Base-by-base conservation (phyloP, 1,140 invertebrate species). In the Phthorimaea operculella region DNA sequence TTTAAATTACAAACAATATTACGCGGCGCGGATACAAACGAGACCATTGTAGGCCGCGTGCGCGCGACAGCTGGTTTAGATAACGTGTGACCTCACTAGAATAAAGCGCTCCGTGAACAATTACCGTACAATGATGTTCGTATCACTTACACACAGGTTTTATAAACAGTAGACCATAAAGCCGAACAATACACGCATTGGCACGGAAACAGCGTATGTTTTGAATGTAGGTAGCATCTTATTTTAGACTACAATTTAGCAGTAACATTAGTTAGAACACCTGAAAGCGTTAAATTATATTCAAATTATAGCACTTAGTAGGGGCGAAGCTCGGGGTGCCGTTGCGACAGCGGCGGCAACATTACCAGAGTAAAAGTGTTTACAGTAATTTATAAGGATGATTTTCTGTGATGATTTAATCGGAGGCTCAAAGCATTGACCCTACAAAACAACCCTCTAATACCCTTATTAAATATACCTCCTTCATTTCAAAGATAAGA, bases 1-100 rank as follows among this genome's bases (percentile, higher is more conserved):
- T 83, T 82, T 80, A 82, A 83, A 80, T 82, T 79, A 77, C 80
- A 76, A 76, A 80, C 79, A 83, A 80, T 82, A 83, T 81, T 76
- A 79, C 76, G 74, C 71, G 65, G 68, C 62, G 60, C 63, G 72
- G 80, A 74, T 74, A 79, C 75, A 80, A 82, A 83, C 73, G 79
- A 76, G 72, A 67, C 71, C 71, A 83, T 82, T 83, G 77, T 82
- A 74, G 70, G 66, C 64, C 74, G 73, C 69, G 73, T 83, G 80
- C 76, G 64, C 62, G 65, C 70, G 77, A 80, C 80, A 82, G 80
- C 77, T 76, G 80, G 72, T 79, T 82, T 74, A 82, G 80, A 83
- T 83, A 83, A 82, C 77, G 74, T 73, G 80, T 74, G 80, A 79
- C 79, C 80, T 77, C 72, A 60, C 70, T 68, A 57, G 70, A 78